phyloP scores from a whole-genome alignment of 2,888 invertebrate genomes.

The Latrodectus elegans region DNA sequence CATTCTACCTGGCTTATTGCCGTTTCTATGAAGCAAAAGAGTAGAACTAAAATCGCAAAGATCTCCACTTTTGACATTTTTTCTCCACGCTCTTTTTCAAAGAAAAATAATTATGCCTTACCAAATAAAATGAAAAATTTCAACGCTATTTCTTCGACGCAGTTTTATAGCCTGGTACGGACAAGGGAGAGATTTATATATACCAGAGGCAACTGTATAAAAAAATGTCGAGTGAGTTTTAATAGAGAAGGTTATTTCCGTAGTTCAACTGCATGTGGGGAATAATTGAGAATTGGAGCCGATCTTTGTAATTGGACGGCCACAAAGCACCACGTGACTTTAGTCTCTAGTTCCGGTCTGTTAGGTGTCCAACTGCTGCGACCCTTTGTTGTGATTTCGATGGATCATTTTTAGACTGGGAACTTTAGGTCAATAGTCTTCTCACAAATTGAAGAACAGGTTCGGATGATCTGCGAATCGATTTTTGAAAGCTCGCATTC shows the following conservation, averaged over 20 bases:
- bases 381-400: conserved; percentile 26
- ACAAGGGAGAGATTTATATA: conserved; percentile 13
- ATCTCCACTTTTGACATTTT: conserved; percentile 32
- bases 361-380: conserved; percentile 25
- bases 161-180: background rate
- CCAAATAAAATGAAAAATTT: background rate
- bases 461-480: conserved; percentile 4
- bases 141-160: background rate
- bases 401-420: conserved; percentile 25
- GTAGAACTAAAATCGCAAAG: conserved; percentile 26
- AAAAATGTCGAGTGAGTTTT: background rate
- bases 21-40: conserved; percentile 27
- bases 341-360: conserved; percentile 51
- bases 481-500: background rate
- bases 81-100: too few species aligned
- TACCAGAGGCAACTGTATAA: background rate
- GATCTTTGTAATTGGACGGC: conserved; percentile 45
- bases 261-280: conserved; percentile 19
- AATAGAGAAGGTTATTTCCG: conserved; percentile 16
- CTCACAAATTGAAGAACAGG: conserved; percentile 20
- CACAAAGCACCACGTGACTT: conserved; percentile 39
- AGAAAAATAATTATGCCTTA: background rate
- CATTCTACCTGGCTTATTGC: conserved; percentile 25
- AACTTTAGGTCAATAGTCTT: conserved; percentile 55
- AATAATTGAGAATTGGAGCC: conserved; percentile 34